Conservation (phyloP, 2,888 invertebrate genomes). For the Eueremaeus valkanovi region DNA sequence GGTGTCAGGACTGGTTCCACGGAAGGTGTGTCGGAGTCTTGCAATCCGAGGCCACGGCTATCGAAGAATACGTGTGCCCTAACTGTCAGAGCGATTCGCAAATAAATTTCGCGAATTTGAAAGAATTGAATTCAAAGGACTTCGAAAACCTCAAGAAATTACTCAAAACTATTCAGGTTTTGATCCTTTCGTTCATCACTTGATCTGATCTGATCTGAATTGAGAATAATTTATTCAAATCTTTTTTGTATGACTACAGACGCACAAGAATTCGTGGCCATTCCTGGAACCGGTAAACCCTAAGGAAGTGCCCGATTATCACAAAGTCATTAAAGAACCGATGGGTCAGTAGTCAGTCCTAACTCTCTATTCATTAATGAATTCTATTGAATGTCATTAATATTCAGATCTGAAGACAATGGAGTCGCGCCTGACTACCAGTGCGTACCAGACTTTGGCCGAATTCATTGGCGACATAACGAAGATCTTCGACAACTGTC, state of each 20-base stretch:
- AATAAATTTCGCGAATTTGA: conserved; percentile 85
- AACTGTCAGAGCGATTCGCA: conserved; percentile 86
- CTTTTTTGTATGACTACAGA: conserved; percentile 56
- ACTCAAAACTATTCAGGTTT: conserved; percentile 80
- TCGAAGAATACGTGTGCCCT: conserved; percentile 94
- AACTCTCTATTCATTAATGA: neutral
- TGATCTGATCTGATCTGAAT: conserved; percentile 35
- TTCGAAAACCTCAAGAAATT: conserved; percentile 76
- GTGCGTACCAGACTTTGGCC: conserved; percentile 76
- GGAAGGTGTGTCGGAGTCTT: conserved; percentile 93
- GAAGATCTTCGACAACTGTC: conserved; percentile 97
- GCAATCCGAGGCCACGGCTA: conserved; percentile 87
- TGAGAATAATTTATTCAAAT: conserved; percentile 4
- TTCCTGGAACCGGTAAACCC: conserved; percentile 97
- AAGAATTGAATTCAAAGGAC: conserved; percentile 69
- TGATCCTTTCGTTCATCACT: neutral
- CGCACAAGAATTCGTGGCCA: conserved; percentile 95
- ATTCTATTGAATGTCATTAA: conserved; percentile 35
- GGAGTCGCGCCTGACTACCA: conserved; percentile 76
- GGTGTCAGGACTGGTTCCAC: conserved; percentile 99
- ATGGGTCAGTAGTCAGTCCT: conserved; percentile 68
- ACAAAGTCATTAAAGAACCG: conserved; percentile 89
- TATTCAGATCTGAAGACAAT: conserved; percentile 85
- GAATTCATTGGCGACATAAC: conserved; percentile 98
- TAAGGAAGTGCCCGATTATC: conserved; percentile 93